Conservation (phyloP, 23 tunicate genomes). For the Diplosoma virens region DNA sequence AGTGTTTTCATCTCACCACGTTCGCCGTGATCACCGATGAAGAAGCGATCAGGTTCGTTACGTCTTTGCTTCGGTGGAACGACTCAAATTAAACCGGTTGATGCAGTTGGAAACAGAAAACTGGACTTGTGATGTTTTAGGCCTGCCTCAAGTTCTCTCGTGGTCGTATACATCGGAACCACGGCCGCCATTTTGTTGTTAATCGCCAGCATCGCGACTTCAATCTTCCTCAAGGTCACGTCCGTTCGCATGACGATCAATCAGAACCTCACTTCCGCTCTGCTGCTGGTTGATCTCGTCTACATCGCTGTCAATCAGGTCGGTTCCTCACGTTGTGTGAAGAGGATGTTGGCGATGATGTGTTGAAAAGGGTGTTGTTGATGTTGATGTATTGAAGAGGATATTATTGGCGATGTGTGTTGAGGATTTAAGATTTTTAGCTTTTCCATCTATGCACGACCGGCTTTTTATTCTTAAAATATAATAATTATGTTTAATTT, state of each 20-base stretch:
- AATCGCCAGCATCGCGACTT: slow-evolving; percentile 13
- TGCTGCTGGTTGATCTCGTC: slow-evolving; percentile 24
- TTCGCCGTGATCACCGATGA: slow-evolving; percentile 91
- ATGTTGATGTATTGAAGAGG: too few relatives aligned
- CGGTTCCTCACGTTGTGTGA: background rate
- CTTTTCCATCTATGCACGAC: too few relatives aligned
- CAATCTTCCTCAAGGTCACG: slow-evolving; percentile 22
- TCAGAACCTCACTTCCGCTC: slow-evolving; percentile 34
- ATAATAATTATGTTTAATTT: too few relatives aligned
- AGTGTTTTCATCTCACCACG: slow-evolving; percentile 68
- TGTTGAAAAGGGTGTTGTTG: too few relatives aligned
- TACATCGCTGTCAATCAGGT: slow-evolving; percentile 56
- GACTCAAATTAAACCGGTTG: background rate
- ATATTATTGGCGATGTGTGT: too few relatives aligned
- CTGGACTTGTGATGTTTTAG: background rate
- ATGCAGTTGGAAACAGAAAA: background rate
- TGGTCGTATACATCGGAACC: too few relatives aligned
- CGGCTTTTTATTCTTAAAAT: too few relatives aligned
- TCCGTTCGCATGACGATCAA: slow-evolving; percentile 33
- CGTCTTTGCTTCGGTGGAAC: background rate
- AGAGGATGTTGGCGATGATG: too few relatives aligned
- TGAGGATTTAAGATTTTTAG: too few relatives aligned
- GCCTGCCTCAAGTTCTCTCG: slow-evolving; percentile 33
- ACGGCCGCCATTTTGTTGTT: slow-evolving; percentile 3
- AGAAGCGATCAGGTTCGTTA: slow-evolving; percentile 51